Base-by-base conservation (phyloP, 2,797 vertebrate species). In the Poliocrania exsul region DNA sequence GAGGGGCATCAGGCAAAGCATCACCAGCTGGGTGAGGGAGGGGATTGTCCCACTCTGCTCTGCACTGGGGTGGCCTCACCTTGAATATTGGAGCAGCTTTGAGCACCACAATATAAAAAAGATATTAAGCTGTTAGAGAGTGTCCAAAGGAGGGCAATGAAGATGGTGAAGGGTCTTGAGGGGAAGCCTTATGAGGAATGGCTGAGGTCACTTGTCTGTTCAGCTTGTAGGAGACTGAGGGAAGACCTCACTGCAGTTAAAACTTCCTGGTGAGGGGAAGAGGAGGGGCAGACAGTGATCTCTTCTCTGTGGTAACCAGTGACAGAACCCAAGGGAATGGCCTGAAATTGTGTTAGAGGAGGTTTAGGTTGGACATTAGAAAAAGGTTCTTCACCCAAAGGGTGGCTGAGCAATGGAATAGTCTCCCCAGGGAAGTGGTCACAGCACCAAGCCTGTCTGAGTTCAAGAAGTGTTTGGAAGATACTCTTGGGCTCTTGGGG, bases 11-110 rank as follows among this genome's bases (percentile, higher is more conserved):
- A 46, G 40, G 40, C 15, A 64, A 44, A 64, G 40, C 40, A 64
- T 25, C 11, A 0, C 8, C 40, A n/a, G 40, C 16, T 0, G 1
- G 28, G 2, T 1, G 1, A 64, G 42, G 42, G 31, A 64, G 61
- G 15, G 21, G 61, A 64, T 64, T 46, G 21, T n/a, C 16, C 42
- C 0, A 1, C 61, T n/a, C 31, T 64, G 29, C 31, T n/a, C 31
- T 64, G 16, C 40, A n/a, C 31, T 64, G 31, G 16, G 5, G 11
- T 2, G 1, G 61, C 42, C 42, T 64, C 61, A n/a, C 31, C 21
- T n/a, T 9, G 19, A 44, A n/a, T 46, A n/a, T 42, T 42, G 29
- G 20, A 2, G 19, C 10, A 31, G 10, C 31, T 62, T 16, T 23
- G 40, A 14, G 6, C 60, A 62, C 14, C 10, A 8, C 38, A 44